Evolutionary conservation across 2,113 vertebrate genomes (phyloP).

Genomic region (Peromyscus californicus): DNA sequence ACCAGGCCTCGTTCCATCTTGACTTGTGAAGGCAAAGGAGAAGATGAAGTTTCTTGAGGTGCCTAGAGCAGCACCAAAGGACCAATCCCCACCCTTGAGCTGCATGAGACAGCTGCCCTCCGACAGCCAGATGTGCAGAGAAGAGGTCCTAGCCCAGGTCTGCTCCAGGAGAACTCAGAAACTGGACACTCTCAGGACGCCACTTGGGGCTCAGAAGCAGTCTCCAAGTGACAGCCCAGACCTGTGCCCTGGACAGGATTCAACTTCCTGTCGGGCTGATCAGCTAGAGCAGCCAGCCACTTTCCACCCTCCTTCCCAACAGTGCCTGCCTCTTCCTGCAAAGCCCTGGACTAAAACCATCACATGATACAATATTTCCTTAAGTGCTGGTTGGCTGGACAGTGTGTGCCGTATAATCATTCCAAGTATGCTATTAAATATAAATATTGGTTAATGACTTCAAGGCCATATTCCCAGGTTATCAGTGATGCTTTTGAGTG

Average conservation of each 20-base stretch:
- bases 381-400: background rate
- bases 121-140: rapidly evolving
- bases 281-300: background rate
- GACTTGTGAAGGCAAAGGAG: background rate
- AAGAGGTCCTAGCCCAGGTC: background rate
- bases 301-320: background rate
- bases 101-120: background rate
- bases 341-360: background rate
- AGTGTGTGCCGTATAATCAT: background rate
- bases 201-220: background rate
- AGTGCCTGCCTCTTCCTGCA: background rate
- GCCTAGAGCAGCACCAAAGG: rapidly evolving
- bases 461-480: background rate
- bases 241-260: background rate
- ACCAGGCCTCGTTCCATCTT: background rate
- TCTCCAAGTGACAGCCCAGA: background rate
- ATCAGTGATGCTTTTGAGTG: background rate
- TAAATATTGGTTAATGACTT: background rate
- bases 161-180: background rate
- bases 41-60: background rate
- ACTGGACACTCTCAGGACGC: background rate
- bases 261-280: background rate
- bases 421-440: background rate
- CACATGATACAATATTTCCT: background rate
- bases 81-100: rapidly evolving